Evolutionary conservation across 2,888 invertebrate species (phyloP).

Genomic region (Machimus rusticus): DNA sequence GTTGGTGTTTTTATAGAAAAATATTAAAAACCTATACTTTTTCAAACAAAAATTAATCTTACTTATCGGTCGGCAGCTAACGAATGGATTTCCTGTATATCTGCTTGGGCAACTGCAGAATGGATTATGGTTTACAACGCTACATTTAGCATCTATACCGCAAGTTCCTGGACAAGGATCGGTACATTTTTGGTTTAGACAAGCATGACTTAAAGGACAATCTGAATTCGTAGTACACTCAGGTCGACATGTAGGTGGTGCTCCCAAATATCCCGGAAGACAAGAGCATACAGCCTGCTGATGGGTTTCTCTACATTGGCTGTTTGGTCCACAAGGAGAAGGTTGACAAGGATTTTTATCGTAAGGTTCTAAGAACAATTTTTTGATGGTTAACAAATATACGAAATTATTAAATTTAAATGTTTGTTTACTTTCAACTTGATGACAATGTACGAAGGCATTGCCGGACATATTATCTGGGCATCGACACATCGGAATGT

Average conservation of each 20-base stretch:
- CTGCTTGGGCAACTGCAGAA: conserved; percentile 72
- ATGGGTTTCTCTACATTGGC: conserved; percentile 70
- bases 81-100: conserved; percentile 76
- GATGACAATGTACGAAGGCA: conserved; percentile 69
- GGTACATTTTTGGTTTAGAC: conserved; percentile 80
- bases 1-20: conserved; percentile 25
- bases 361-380: conserved; percentile 18
- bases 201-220: conserved; percentile 78
- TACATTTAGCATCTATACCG: conserved; percentile 78
- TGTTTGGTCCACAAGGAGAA: conserved; percentile 81
- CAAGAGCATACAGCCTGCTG: conserved; percentile 75
- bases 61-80: conserved; percentile 69
- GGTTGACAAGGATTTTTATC: conserved; percentile 73
- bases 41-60: conserved; percentile 40
- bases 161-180: conserved; percentile 85
- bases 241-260: conserved; percentile 80
- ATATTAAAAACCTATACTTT: neutral
- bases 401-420: neutral
- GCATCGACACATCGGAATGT: conserved; percentile 75
- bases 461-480: conserved; percentile 69
- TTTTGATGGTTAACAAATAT: neutral
- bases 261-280: conserved; percentile 77
- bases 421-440: conserved; percentile 49
- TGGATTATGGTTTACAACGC: conserved; percentile 76
- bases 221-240: conserved; percentile 83